phyloP scores from a whole-genome alignment of 2,888 invertebrate species.

The Scrobipalpa atriplicella region DNA sequence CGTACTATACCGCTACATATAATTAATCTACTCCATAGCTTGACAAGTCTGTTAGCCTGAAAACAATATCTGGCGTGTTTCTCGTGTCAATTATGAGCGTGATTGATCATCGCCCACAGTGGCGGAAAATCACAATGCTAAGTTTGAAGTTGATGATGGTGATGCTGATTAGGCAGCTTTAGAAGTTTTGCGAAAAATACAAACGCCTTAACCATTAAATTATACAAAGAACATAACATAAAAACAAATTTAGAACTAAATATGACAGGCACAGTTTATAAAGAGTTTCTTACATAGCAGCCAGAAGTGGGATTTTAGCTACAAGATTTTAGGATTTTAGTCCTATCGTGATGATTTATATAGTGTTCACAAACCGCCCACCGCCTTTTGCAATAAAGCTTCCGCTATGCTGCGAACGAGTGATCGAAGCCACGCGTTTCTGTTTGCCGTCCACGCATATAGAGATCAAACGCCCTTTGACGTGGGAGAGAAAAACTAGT shows the following conservation, averaged over 20 bases:
- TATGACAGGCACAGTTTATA: too few relatives aligned
- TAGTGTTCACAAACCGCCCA: background rate
- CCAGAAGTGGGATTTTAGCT: too few relatives aligned
- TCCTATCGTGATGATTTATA: too few relatives aligned
- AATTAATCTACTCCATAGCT: slow-evolving; percentile 62
- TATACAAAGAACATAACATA: too few relatives aligned
- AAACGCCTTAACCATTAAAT: too few relatives aligned
- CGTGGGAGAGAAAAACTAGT: slow-evolving; percentile 46
- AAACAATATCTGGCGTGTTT: slow-evolving; percentile 43
- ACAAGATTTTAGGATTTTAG: too few relatives aligned
- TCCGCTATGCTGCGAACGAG: background rate
- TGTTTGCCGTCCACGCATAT: slow-evolving; percentile 1
- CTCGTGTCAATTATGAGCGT: slow-evolving; percentile 63
- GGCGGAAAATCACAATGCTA: slow-evolving; percentile 27
- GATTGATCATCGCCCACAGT: slow-evolving; percentile 60
- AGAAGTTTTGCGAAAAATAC: background rate
- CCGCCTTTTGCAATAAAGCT: background rate
- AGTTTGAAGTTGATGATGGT: slow-evolving; percentile 7
- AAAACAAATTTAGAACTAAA: too few relatives aligned
- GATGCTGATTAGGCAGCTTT: background rate
- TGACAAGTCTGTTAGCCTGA: slow-evolving; percentile 62
- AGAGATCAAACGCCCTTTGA: slow-evolving; percentile 12
- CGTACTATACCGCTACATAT: slow-evolving; percentile 38
- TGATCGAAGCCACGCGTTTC: background rate
- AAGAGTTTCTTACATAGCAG: too few relatives aligned